phyloP scores from a whole-genome alignment of 2,888 invertebrate genomes.

The Philaethria dido region DNA sequence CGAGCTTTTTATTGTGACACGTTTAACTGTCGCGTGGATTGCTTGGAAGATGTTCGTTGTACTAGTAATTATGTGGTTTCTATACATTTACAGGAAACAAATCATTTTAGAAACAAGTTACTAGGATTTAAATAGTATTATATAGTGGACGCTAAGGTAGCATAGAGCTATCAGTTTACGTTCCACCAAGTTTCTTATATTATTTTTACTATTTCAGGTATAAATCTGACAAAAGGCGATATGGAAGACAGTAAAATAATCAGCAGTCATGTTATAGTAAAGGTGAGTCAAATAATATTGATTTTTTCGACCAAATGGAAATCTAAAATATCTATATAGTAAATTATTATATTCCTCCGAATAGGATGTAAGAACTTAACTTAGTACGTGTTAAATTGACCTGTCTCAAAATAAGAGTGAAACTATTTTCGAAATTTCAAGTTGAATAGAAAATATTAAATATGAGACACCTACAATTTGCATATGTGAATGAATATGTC shows the following conservation, averaged over 20 bases:
- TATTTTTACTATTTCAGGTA: conserved; percentile 67
- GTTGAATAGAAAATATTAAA: too few relatives aligned
- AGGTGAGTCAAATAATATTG: conserved; percentile 57
- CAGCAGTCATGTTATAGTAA: conserved; percentile 72
- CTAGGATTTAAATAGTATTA: not conserved
- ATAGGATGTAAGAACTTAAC: too few relatives aligned
- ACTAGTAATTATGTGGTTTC: not conserved
- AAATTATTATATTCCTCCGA: too few relatives aligned
- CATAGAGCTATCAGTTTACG: not conserved
- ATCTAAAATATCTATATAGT: too few relatives aligned
- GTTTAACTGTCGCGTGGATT: conserved; percentile 9
- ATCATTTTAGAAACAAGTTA: not conserved
- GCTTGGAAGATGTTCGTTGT: not conserved
- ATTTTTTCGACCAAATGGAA: not conserved
- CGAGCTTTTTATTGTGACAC: conserved; percentile 26
- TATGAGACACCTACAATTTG: too few relatives aligned
- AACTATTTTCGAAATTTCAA: too few relatives aligned
- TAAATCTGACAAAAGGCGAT: conserved; percentile 78
- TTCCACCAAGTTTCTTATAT: not conserved
- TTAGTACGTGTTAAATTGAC: too few relatives aligned
- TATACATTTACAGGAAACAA: not conserved
- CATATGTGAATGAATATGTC: too few relatives aligned
- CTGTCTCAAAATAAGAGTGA: too few relatives aligned
- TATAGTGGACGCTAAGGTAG: not conserved
- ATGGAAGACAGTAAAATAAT: conserved; percentile 72